phyloP scores from a whole-genome alignment of 2,797 vertebrate species.

The Emys orbicularis region DNA sequence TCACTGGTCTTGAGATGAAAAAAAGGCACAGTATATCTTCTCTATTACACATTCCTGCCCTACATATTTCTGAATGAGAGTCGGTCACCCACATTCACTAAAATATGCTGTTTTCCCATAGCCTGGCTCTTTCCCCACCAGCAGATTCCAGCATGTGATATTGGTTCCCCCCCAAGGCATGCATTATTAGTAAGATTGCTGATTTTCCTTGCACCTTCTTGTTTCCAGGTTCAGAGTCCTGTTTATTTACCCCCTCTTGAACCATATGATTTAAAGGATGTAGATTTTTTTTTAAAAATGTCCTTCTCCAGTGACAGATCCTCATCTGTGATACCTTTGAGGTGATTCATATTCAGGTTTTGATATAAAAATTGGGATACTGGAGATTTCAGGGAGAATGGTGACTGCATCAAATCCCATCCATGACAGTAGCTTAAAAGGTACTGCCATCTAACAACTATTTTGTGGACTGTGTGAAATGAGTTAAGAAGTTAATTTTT shows the following conservation, averaged over 20 bases:
- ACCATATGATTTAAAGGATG: neutral
- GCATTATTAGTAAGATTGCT: neutral
- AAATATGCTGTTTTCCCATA: neutral
- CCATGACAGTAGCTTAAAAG: neutral
- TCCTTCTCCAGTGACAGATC: neutral
- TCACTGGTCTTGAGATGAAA: neutral
- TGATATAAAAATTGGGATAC: neutral
- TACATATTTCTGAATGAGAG: neutral
- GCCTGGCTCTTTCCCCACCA: neutral
- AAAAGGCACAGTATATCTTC: neutral
- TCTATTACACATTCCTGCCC: neutral
- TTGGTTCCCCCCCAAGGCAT: neutral
- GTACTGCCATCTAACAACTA: neutral
- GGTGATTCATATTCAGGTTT: neutral
- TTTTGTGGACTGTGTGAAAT: neutral
- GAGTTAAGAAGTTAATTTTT: neutral
- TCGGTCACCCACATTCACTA: neutral
- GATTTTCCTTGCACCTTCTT: neutral
- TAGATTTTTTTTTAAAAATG: neutral
- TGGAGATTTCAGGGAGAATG: neutral
- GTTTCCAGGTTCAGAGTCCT: conserved; percentile 6
- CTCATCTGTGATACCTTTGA: neutral
- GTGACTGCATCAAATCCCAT: neutral
- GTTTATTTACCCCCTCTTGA: neutral
- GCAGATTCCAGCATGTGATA: neutral